Percentiles rank a stretch among this genome's conserved stretches.
Conservation (phyloP, 2,797 vertebrate genomes). For the Chaunax sp. region DNA sequence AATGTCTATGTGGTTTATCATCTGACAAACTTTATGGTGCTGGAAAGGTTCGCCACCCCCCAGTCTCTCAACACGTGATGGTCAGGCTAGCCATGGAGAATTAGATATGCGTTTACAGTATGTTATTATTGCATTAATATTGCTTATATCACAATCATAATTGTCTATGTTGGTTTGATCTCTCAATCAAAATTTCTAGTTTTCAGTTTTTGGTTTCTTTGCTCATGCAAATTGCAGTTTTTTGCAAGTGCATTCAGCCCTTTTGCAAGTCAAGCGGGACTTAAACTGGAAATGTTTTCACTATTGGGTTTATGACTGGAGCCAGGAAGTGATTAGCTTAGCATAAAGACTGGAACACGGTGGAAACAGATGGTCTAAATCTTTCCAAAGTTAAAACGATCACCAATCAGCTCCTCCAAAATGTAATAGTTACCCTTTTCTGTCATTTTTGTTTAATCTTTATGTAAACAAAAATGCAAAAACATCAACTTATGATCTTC, state of each 20-base stretch:
- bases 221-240: background rate
- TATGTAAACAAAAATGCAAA: background rate
- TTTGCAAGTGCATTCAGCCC: too few relatives aligned
- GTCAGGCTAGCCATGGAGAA: background rate
- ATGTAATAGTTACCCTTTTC: background rate
- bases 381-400: background rate
- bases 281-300: background rate
- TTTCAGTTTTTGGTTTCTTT: background rate
- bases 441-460: background rate
- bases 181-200: background rate
- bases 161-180: background rate
- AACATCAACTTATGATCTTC: background rate
- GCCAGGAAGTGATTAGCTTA: background rate
- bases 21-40: conserved; percentile 46
- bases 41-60: conserved; percentile 29
- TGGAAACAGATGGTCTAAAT: background rate
- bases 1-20: conserved; percentile 60
- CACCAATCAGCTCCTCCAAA: background rate
- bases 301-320: background rate
- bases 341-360: background rate
- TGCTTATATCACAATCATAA: background rate
- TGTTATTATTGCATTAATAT: background rate
- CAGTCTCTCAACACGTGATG: conserved; percentile 9
- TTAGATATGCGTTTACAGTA: background rate
- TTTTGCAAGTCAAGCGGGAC: background rate